phyloP scores from a whole-genome alignment of 2,113 vertebrate species.

The human (Homo sapiens) region DNA sequence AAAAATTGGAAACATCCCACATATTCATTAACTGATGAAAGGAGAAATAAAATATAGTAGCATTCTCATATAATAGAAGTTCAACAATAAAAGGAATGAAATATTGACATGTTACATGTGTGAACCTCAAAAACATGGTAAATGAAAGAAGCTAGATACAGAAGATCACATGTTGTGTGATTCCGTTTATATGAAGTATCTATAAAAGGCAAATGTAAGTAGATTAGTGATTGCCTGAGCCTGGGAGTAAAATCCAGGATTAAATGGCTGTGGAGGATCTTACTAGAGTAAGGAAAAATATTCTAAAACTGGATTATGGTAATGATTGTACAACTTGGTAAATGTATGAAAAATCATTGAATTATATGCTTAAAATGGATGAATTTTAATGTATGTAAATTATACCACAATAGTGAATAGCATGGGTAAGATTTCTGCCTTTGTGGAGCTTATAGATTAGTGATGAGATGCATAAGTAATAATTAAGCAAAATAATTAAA shows the following conservation, averaged over 20 bases:
- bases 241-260: background rate
- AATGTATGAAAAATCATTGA: background rate
- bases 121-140: background rate
- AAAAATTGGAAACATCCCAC: background rate
- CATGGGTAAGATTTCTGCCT: background rate
- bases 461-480: background rate
- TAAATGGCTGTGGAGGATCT: background rate
- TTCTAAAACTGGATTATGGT: background rate
- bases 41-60: background rate
- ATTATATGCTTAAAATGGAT: background rate
- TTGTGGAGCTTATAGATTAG: background rate
- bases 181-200: background rate
- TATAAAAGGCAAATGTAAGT: background rate
- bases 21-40: background rate
- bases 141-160: background rate
- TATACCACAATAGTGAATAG: background rate
- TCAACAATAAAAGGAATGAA: background rate
- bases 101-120: background rate
- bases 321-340: background rate
- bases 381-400: background rate
- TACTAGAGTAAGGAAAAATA: background rate
- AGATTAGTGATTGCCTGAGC: too few relatives aligned
- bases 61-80: background rate
- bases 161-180: background rate
- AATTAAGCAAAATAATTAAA: background rate